Base-by-base conservation (phyloP, 2,888 invertebrate species). In the Hedya salicella region DNA sequence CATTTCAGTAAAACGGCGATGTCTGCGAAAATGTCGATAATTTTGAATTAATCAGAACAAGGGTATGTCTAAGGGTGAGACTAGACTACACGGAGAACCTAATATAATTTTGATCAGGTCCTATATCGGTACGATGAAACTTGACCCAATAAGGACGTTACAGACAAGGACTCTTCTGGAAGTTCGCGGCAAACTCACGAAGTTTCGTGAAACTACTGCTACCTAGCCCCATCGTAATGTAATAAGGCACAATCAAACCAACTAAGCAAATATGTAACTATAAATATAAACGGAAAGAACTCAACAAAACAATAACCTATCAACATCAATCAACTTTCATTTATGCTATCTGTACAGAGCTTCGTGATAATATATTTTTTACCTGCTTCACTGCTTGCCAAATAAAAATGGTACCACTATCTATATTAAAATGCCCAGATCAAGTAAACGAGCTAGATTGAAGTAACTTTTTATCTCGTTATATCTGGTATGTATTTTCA, bases 51-150 rank as follows among this genome's bases (percentile, higher is more conserved):
- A 25, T 25, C 3, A 6, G 3, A 36, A 36, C 11, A 36, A 0
- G 36, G 36, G 9, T 36, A 36, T 2, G 36, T 36, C 11, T 36
- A 6, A 8, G 6, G 36, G 6, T 36, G 36, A 36, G 9, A 8
- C 9, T 36, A 9, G 2, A 25, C 25, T 25, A n/a, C n/a, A n/a
- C 9, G 11, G 36, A 36, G 11, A 11, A 11, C 36, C 36, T 11
- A 36, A 36, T 36, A 36, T 6, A 36, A 36, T 11, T 36, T 36
- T 36, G 36, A 36, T 2, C 25, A 44, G 30, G 42, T 44, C 4
- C 17, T 16, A 44, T 57, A 57, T 46, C 17, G n/a, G 17, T 17
- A 30, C 56, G 8, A 16, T 14, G 30, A n/a, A 54, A 54, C 40
- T 44, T 44, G 36, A 16, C 19, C 19, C 13, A 8, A 57, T 44